phyloP scores from a whole-genome alignment of 2,888 invertebrate genomes.

The Melinaea marsaeus region DNA sequence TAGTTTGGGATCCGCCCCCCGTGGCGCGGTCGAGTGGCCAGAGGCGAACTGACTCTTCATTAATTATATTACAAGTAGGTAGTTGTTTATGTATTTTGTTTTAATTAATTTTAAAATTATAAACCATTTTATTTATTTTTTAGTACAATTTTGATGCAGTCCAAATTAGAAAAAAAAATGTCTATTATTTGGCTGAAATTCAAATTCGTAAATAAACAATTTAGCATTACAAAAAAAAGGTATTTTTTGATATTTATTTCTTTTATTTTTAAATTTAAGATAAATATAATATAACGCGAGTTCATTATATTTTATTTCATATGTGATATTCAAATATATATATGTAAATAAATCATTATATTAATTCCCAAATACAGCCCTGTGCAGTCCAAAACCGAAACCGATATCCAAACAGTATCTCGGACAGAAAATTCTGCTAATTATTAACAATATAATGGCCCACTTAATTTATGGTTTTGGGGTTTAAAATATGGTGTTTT shows the following conservation, averaged over 20 bases:
- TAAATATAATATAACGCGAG: no score
- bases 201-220: no score
- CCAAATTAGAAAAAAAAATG: no score
- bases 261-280: no score
- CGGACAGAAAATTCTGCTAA: slow-evolving; percentile 49
- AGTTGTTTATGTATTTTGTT: neutral
- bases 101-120: no score
- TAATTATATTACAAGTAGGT: no score
- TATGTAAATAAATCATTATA: neutral
- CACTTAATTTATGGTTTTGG: slow-evolving; percentile 50
- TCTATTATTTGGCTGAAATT: no score
- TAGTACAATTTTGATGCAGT: no score
- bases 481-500: slow-evolving; percentile 55
- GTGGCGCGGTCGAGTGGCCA: slow-evolving; percentile 21
- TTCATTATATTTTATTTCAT: no score
- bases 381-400: slow-evolving; percentile 25
- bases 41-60: slow-evolving; percentile 15
- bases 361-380: slow-evolving; percentile 34
- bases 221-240: no score
- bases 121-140: no score
- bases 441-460: slow-evolving; percentile 53
- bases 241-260: no score
- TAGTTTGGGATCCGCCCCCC: slow-evolving; percentile 22
- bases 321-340: neutral
- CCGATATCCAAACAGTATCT: slow-evolving; percentile 36